Evolutionary conservation across 2,113 vertebrate species (phyloP).

Genomic region (Poecile atricapillus): DNA sequence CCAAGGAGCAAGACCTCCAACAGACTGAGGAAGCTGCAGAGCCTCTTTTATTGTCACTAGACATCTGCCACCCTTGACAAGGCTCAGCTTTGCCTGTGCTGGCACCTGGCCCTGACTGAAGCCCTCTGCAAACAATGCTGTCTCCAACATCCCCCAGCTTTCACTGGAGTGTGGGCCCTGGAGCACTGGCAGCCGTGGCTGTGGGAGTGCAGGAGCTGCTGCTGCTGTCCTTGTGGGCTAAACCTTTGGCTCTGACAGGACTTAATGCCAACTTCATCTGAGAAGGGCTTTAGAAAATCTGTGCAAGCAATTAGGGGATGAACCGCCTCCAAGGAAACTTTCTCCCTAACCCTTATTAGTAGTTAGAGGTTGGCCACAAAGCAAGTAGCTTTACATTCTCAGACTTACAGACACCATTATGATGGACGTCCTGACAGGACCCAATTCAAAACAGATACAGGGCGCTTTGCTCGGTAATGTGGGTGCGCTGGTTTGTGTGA

Average conservation of each 20-base stretch:
- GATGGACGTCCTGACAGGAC: neutral
- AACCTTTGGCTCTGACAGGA: neutral
- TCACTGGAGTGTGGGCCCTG: neutral
- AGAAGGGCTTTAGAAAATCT: constrained; percentile 35
- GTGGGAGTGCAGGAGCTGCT: neutral
- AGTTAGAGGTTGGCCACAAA: constrained; percentile 59
- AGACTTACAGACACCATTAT: constrained; percentile 57
- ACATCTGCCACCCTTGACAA: neutral
- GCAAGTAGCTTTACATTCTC: constrained; percentile 57
- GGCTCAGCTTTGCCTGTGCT: neutral
- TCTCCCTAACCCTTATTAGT: constrained; percentile 49
- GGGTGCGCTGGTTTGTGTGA: neutral
- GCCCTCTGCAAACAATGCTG: neutral
- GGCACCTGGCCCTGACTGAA: neutral
- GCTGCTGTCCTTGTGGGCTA: neutral
- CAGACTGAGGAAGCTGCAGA: neutral
- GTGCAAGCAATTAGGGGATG: constrained; percentile 47
- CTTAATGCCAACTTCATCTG: neutral
- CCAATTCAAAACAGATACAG: constrained; percentile 32
- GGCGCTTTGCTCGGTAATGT: neutral
- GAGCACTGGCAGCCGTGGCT: neutral
- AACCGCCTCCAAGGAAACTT: constrained; percentile 39
- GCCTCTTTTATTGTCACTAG: neutral
- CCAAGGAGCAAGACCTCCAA: neutral
- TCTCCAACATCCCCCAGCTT: neutral